Evolutionary conservation across 2,888 invertebrate genomes (phyloP), one percentile per base, ranked within the genome.

Genomic region (Parnassius apollo): DNA sequence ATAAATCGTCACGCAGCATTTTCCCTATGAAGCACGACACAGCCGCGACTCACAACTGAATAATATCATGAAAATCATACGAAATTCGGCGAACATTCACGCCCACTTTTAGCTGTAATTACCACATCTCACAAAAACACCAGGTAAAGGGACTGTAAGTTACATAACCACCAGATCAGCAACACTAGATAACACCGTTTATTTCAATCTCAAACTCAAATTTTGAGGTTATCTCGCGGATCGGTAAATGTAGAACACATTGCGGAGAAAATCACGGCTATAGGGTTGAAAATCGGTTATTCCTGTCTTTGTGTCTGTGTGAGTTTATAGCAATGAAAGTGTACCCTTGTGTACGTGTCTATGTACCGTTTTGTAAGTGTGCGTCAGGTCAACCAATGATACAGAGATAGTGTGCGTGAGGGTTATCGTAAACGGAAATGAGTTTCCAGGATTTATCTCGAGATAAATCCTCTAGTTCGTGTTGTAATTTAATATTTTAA

Each of bases 161-260:
- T 42, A 48, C 42, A 51, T 42, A 55, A 52, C 42, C 44, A 52
- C 9, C 22, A n/a, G n/a, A 59, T 65, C 62, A 59, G 51, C 61
- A 69, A 72, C 67, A 71, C 70, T 65, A 55, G 65, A 72, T 69
- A 74, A 75, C 74, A 76, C 78, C 77, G 75, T 81, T 75, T 74
- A 65, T 82, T 71, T 73, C 67, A 71, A 72, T 75, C 72, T 76
- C 78, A 82, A 85, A 78, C 82, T 82, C 72, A 68, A 78, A 80
- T 83, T 91, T 91, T 88, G 82, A 91, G 91, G 91, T 91, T 91
- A 91, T 84, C 80, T 83, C 78, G 71, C 77, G 78, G 82, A 85
- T 84, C 82, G 82, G 82, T 81, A 78, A 85, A 88, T 85, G 88
- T 87, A 86, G 87, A 88, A 77, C 86, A 83, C 81, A 79, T 81